Percentiles rank a stretch among this genome's conserved stretches.
Conservation (phyloP, 2,797 vertebrate species). For the Fringilla coelebs region DNA sequence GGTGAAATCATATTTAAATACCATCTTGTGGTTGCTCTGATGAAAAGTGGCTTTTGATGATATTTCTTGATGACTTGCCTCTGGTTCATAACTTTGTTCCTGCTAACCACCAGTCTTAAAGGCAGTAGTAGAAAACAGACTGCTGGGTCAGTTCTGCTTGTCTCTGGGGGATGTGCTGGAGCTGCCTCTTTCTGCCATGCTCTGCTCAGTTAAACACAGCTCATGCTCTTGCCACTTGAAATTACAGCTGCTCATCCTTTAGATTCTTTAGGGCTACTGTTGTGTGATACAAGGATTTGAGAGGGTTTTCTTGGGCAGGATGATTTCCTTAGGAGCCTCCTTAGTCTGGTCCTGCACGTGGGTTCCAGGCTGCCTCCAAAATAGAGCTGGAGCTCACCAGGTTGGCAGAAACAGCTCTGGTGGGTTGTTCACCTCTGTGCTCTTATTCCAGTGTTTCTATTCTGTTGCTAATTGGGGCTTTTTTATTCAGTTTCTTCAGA, state of each 20-base stretch:
- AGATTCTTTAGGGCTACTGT: background rate
- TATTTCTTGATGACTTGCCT: background rate
- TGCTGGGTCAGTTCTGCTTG: background rate
- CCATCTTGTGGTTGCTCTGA: background rate
- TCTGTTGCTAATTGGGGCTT: background rate
- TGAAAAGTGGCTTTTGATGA: background rate
- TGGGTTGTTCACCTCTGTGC: background rate
- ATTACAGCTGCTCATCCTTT: background rate
- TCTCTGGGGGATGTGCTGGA: background rate
- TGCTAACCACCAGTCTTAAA: background rate
- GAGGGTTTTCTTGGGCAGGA: background rate
- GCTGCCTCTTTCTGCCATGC: background rate
- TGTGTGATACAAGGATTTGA: background rate
- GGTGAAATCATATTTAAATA: background rate
- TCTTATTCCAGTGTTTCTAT: background rate
- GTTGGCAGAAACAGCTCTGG: background rate
- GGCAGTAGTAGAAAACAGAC: background rate
- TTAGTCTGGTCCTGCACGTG: background rate
- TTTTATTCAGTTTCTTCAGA: background rate
- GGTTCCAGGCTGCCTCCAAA: background rate
- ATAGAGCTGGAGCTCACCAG: background rate
- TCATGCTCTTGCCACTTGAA: background rate
- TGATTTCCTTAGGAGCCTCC: background rate
- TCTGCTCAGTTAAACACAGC: background rate
- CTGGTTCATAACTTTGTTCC: background rate